Evolutionary conservation across 2,888 invertebrate species (phyloP), one percentile per base, ranked within the genome.

Genomic region (Adela reaumurella): DNA sequence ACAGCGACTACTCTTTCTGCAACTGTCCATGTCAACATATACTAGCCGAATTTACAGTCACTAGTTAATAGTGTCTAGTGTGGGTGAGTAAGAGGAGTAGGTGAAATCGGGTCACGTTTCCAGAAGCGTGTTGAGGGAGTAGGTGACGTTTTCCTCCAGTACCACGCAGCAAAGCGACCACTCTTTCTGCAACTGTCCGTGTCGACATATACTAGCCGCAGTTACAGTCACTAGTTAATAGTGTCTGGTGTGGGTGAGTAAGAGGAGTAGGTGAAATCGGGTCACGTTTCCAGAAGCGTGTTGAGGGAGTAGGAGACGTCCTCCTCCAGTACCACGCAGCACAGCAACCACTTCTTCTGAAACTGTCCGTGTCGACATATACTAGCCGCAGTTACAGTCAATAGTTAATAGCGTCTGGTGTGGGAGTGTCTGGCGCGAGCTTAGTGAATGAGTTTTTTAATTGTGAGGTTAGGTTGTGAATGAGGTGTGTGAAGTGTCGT

Each of bases 241-340:
- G n/a, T n/a, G n/a, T n/a, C n/a, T n/a, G n/a, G 69, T 46, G 68
- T 66, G 49, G 67, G 71, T 43, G 71, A 65, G 8, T 68, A 56
- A 4, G 73, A 63, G 14, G 67, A 71, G 24, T 73, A 77, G 50
- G 77, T 74, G 19, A 81, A 76, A 62, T 80, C 82, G 49, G 80
- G 83, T 43, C 87, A 79, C 47, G 91, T 92, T 76, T 94, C 94
- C 56, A 94, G 78, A 51, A 95, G 79, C 52, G 94, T 94, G 74
- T 96, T 94, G 53, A 96, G 81, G 54, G 95, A 95, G 67, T 94
- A 94, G 63, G 94, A 94, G 63, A 94, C 88, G 68, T 94, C 93
- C 69, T 95, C 95, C 67, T 95, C 94, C 61, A 93, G 92, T 57
- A 91, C 91, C 56, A 94, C 92, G 53, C 92, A 88, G 62, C 90